Conservation (phyloP, 2,888 invertebrate species). For the Seira sanloemensis region DNA sequence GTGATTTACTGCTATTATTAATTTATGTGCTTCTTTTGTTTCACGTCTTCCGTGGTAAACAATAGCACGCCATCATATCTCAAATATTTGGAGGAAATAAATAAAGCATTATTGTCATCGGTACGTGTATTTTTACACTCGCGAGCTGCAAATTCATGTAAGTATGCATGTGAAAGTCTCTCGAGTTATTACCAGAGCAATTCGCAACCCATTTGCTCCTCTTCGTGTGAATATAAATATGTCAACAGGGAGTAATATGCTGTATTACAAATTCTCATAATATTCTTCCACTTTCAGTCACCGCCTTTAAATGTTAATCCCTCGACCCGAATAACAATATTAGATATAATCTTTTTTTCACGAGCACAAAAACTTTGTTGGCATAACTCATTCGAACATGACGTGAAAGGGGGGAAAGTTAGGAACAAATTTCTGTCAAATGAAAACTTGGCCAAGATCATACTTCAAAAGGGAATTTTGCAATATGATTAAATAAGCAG, state of each 20-base stretch:
- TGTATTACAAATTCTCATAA: neutral
- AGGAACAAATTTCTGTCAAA: no score
- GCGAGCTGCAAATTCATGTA: no score
- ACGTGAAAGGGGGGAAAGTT: no score
- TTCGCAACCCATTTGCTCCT: neutral
- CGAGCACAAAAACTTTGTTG: no score
- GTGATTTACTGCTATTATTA: neutral
- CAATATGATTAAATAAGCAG: no score
- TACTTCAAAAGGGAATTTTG: no score
- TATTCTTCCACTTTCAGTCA: neutral
- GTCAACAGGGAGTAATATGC: neutral
- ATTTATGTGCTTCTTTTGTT: neutral
- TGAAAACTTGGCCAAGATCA: no score
- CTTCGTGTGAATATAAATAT: neutral
- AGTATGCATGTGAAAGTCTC: neutral
- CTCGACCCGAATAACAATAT: neutral
- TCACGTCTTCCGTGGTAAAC: neutral
- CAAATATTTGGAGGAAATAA: neutral
- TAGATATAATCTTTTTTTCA: no score
- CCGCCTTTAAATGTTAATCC: neutral
- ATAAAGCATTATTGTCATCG: neutral
- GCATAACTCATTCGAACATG: no score
- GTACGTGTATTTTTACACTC: neutral
- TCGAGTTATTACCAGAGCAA: constrained; percentile 4
- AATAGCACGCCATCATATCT: neutral